Percentiles rank a stretch among this genome's conserved stretches.
Conservation (phyloP, 2,888 invertebrate genomes). For the Drosophila pegasa region DNA sequence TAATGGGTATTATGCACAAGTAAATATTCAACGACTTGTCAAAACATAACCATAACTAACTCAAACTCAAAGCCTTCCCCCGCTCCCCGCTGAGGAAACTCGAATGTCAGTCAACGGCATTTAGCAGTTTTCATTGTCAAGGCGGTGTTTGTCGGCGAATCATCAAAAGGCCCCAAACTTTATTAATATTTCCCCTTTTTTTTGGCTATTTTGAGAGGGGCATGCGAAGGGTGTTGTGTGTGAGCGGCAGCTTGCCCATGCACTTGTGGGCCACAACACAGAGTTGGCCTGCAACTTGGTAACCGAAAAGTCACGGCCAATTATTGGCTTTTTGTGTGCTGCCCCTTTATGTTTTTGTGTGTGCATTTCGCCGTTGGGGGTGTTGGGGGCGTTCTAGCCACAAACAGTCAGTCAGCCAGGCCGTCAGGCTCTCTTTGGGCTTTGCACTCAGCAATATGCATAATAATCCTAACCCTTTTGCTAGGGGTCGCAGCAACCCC, state of each 20-base stretch:
- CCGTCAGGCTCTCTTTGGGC: slow-evolving; percentile 5
- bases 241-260: slow-evolving; percentile 22
- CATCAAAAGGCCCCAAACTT: slow-evolving; percentile 71
- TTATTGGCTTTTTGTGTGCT: slow-evolving; percentile 68
- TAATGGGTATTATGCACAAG: slow-evolving; percentile 7
- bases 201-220: background rate
- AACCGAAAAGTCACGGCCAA: slow-evolving; percentile 77
- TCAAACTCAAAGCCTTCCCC: slow-evolving; percentile 57
- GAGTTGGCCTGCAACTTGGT: slow-evolving; percentile 45
- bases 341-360: slow-evolving; percentile 20
- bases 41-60: slow-evolving; percentile 65
- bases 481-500: slow-evolving; percentile 26
- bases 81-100: slow-evolving; percentile 6
- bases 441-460: slow-evolving; percentile 41
- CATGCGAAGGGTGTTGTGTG: slow-evolving; percentile 37
- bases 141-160: slow-evolving; percentile 70
- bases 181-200: slow-evolving; percentile 62
- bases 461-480: slow-evolving; percentile 70
- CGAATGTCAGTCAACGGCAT: slow-evolving; percentile 59
- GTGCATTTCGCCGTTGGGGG: slow-evolving; percentile 57
- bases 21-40: slow-evolving; percentile 60
- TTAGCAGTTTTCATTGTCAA: slow-evolving; percentile 79
- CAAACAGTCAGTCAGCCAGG: slow-evolving; percentile 8
- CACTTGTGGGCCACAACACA: slow-evolving; percentile 20
- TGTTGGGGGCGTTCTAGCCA: slow-evolving; percentile 4